These are phyloP conservation scores for Netelia virgata DNA, from an alignment of 2,888 invertebrate species.

Conservation along the genomic window DNA sequence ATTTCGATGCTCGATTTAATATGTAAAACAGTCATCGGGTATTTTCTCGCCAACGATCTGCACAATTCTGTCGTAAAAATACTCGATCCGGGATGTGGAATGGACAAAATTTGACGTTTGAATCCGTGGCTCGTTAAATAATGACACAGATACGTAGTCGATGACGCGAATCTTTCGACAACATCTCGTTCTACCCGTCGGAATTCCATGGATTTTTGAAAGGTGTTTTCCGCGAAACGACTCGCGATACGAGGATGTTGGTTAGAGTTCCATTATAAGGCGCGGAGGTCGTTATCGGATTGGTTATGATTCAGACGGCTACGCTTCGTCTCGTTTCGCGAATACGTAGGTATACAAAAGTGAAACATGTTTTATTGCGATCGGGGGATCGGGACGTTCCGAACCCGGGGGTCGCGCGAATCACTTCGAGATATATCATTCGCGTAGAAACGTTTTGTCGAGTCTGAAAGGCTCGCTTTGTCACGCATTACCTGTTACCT, in stretches of 20 bases:
- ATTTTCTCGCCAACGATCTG: too few species aligned
- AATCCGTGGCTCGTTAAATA: neutral
- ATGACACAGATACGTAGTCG: constrained; percentile 21
- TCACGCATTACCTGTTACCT: neutral
- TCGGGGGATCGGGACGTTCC: neutral
- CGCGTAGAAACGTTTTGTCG: constrained; percentile 20
- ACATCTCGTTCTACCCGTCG: neutral
- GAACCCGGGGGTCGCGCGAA: constrained; percentile 6
- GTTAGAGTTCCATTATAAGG: constrained; percentile 6
- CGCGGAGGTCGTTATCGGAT: constrained; percentile 40
- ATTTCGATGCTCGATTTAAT: too few species aligned
- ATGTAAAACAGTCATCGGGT: too few species aligned
- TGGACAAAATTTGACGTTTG: neutral
- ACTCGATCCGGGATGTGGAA: neutral
- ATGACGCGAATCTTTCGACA: constrained; percentile 44
- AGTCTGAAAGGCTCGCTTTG: constrained; percentile 37
- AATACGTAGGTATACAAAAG: neutral
- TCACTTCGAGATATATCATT: neutral
- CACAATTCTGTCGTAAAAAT: too few species aligned
- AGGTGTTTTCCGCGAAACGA: constrained; percentile 50
- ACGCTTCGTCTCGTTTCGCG: neutral
- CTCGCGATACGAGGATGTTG: constrained; percentile 27
- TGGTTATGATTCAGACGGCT: constrained; percentile 43
- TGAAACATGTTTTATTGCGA: neutral
- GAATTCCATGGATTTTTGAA: constrained; percentile 56